Evolutionary conservation across 2,797 vertebrate species (phyloP), one percentile per base, ranked within the genome.

Genomic region (Schizopygopsis pylzovi): DNA sequence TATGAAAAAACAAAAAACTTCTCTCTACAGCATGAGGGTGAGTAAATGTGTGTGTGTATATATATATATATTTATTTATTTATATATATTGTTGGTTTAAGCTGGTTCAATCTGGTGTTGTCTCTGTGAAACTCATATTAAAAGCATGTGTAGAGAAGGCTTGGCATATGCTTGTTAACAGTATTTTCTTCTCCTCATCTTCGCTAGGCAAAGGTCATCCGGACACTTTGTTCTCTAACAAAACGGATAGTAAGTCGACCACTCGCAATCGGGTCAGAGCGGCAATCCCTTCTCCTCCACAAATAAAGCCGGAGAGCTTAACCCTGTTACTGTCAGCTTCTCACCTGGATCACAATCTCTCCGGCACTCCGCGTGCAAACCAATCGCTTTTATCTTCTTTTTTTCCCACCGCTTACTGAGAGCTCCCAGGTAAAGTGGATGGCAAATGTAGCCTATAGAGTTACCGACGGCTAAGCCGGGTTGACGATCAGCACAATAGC

Each of bases 321-420:
- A 95, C 94, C 92, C 92, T 93, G 93, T 93, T 94, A 95, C 95
- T 94, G 94, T 94, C 93, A 93, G 93, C 94, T 93, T 95, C 93
- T 95, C 95, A 95, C 95, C 95, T 95, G 94, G 92, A 94, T 95
- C 94, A 93, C 91, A 93, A 92, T 86, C 89, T 89, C 91, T 92
- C 87, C 89, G 87, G 92, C 92, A 52, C 92, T 91, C 91, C 90
- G 92, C 12, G 2, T 92, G 94, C 93, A 94, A 95, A 95, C 93
- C 93, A 93, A 94, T 93, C 93, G 92, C 94, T 92, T 86, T 87
- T 92, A 85, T 93, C 93, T 93, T 77, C 73, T 88, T 94, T 93
- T 82, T 89, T 90, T 75, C 71, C 85, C 90, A 90, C 88, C 80
- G 89, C 87, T 68, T 54, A 90, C 89, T 93, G 92, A 95, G 94